These are phyloP conservation scores for Lycaon pictus DNA, from an alignment of 2,113 vertebrate genomes.

Conservation along the genomic window DNA sequence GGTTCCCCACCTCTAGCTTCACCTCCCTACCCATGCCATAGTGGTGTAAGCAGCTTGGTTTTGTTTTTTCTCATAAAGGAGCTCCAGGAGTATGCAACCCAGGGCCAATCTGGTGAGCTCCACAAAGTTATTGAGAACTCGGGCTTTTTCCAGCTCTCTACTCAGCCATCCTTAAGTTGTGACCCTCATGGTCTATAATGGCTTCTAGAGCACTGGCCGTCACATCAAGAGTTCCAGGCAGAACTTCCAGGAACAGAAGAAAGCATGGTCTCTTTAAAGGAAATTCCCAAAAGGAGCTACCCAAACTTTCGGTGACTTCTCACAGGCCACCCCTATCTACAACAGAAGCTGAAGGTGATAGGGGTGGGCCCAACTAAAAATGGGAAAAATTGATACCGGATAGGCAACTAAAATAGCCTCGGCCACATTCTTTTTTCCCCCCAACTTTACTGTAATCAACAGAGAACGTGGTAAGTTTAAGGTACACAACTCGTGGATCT, in stretches of 20 bases:
- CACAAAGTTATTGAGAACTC: neutral
- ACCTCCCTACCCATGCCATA: neutral
- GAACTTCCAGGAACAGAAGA: neutral
- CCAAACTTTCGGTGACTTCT: neutral
- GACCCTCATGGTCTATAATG: neutral
- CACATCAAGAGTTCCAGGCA: neutral
- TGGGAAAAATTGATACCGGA: neutral
- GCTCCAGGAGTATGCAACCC: neutral
- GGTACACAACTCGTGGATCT: neutral
- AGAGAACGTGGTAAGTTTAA: neutral
- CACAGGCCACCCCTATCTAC: neutral
- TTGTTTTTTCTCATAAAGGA: neutral
- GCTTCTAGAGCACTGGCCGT: neutral
- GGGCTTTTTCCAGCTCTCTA: neutral
- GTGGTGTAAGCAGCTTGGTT: neutral
- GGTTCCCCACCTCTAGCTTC: neutral
- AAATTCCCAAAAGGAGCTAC: neutral
- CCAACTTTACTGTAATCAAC: neutral
- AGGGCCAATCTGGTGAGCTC: neutral
- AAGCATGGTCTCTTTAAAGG: neutral
- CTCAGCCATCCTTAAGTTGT: neutral
- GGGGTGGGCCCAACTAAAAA: neutral
- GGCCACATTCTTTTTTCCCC: neutral
- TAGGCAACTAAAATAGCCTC: neutral
- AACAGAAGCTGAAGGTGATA: neutral